Evolutionary conservation across 2,113 vertebrate species (phyloP), one percentile per base, ranked within the genome.

Genomic region (Panthera uncia): DNA sequence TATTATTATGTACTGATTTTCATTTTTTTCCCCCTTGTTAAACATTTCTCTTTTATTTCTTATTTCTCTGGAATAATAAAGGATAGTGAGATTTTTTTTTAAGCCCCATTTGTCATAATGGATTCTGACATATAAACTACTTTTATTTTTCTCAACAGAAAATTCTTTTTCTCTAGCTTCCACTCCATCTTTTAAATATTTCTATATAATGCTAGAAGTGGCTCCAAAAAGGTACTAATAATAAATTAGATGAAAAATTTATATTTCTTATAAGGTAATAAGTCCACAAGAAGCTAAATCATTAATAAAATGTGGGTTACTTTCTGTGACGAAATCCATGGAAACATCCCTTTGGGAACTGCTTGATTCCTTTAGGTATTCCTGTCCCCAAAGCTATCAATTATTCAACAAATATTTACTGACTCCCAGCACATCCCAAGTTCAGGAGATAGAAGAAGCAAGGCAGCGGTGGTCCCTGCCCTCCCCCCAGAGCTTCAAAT

Each of bases 41-140:
- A 85, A 96, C 14, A 76, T 68, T 80, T 92, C 25, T 36, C 2
- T 83, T 48, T 90, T 76, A 41, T 76, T 92, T 88, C 27, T 92
- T 90, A 88, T 83, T 89, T 92, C 45, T 87, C 65, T 97, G 18
- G 45, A 94, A 95, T 95, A 83, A 97, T 55, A 73, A 69, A 13
- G 14, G 10, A 89, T 6, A 85, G 50, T 41, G 31, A 27, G 3
- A 25, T 23, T 86, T 82, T 88, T 85, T 61, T 7, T 63, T 63
- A 74, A 89, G 81, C 31, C 3, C 18, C 27, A 87, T n/a, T 85
- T 94, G 31, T 41, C 45, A 76, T 45, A 61, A 95, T 25, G 90
- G 61, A 91, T 81, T 96, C 36, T 79, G 63, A 95, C 33, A 95
- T 7, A 33, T 25, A 85, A 95, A 87, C 13, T 91, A 57, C 38